Base-by-base conservation (phyloP, 1,140 invertebrate genomes). In the Gryon sp. region DNA sequence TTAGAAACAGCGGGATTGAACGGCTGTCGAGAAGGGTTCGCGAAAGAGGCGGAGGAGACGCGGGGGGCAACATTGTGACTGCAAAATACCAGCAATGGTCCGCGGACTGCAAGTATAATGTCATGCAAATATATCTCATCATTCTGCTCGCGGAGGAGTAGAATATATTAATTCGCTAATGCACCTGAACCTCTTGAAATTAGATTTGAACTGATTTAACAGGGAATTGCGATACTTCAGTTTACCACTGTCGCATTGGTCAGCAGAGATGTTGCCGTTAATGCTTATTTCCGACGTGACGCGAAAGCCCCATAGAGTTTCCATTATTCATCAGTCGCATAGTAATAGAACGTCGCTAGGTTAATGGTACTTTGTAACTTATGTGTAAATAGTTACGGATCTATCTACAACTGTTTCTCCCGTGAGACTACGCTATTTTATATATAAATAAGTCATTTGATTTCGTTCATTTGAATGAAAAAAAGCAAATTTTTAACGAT, bases 151-250 rank as follows among this genome's bases (percentile, higher is more conserved):
- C 81, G 43, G 76, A 83, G 81, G 79, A 84, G 80, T 84, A 66
- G 83, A 84, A 81, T 81, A 83, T 81, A 84, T 84, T 84, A 84
- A 85, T 85, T 80, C 82, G 82, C 82, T 84, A 84, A 84, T 84
- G 83, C 83, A 84, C 82, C 78, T 78, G 83, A 83, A 79, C 81
- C 78, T 77, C 83, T 79, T 83, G 80, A 84, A 84, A 84, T 84
- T 84, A 84, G 83, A 84, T 84, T 84, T 81, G 79, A 63, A 76
- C 78, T 81, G 81, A 83, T 83, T 84, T 84, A 83, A 82, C 80
- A n/a, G 78, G 78, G 79, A 81, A 83, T 83, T 76, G 79, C 79
- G 82, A 84, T 83, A 83, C 83, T 84, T 81, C 77, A 80, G 78
- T 81, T 18, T 50, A 46, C 36, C 26, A 22, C 34, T 63, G 60